Evolutionary conservation across 2,797 vertebrate species (phyloP), one percentile per base, ranked within the genome.

Genomic region (Mus spretus): DNA sequence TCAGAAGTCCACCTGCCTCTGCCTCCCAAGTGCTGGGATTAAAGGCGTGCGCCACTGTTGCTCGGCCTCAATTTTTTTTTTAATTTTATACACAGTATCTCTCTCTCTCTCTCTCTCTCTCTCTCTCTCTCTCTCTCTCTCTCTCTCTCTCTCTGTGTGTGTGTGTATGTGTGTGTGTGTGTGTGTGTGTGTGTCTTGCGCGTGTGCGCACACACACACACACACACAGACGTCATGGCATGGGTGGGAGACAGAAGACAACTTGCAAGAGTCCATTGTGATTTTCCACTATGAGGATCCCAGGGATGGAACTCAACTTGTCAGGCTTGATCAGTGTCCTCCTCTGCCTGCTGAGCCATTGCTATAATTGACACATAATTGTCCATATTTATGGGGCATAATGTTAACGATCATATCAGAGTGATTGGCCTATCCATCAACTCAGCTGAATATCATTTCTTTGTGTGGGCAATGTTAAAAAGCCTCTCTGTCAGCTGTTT

Each of bases 401-500:
- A 20, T 90, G 80, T 77, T 82, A 83, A 44, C 11, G 55, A 90
- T 79, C 81, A 85, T 83, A 34, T 90, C 72, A 47, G 53, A 14
- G 50, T 50, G 65, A 70, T n/a, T 85, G 72, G 40, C 8, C 34
- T 65, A 44, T 79, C 81, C 74, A 78, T 83, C 61, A 59, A 28
- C 50, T 47, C 63, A 22, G 63, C 44, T 44, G 65, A 26, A 37
- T 59, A 31, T 59, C 53, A 53, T 53, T 77, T 55, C 91, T 77
- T 67, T 94, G 61, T 84, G 40, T 59, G 28, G 40, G 81, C 50
- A 90, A n/a, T 47, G 24, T 50, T 94, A 44, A 65, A 94, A 90
- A 78, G 40, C 47, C 28, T 84, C 70, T 75, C 75, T 37, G 19
- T 75, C 57, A 75, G 50, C 31, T 85, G 37, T 59, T 94, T 85